phyloP scores from a whole-genome alignment of 2,888 invertebrate genomes.

The Cinara cedri region DNA sequence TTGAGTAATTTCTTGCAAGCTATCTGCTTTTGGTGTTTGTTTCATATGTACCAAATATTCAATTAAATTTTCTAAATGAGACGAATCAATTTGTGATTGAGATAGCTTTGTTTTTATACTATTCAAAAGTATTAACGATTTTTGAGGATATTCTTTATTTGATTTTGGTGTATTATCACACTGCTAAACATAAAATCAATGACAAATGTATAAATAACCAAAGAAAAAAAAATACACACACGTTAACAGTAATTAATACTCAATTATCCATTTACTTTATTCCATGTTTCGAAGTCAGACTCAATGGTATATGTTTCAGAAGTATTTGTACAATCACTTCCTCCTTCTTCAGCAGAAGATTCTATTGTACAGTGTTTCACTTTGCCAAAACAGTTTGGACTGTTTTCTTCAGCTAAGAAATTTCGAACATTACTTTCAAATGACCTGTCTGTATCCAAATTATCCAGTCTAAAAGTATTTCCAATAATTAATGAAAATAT shows the following conservation, averaged over 20 bases:
- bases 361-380: conserved; percentile 19
- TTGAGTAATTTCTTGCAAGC: neutral
- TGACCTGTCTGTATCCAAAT: conserved; percentile 30
- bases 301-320: conserved; percentile 46
- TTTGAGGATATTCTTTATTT: neutral
- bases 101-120: conserved; percentile 29
- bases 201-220: neutral
- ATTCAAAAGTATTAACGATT: conserved; percentile 24
- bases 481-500: neutral
- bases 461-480: conserved; percentile 25
- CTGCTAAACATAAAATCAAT: neutral
- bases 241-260: neutral
- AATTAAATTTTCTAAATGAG: conserved; percentile 40
- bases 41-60: conserved; percentile 36
- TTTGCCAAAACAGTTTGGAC: conserved; percentile 53
- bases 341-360: neutral
- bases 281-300: conserved; percentile 37
- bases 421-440: conserved; percentile 51
- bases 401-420: conserved; percentile 53
- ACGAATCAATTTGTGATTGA: conserved; percentile 28
- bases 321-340: conserved; percentile 28
- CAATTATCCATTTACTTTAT: conserved; percentile 28
- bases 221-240: too few species aligned
- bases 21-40: neutral
- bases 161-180: neutral